phyloP scores from a whole-genome alignment of 2,113 vertebrate species.

The Sterrhoptilus dennistouni region DNA sequence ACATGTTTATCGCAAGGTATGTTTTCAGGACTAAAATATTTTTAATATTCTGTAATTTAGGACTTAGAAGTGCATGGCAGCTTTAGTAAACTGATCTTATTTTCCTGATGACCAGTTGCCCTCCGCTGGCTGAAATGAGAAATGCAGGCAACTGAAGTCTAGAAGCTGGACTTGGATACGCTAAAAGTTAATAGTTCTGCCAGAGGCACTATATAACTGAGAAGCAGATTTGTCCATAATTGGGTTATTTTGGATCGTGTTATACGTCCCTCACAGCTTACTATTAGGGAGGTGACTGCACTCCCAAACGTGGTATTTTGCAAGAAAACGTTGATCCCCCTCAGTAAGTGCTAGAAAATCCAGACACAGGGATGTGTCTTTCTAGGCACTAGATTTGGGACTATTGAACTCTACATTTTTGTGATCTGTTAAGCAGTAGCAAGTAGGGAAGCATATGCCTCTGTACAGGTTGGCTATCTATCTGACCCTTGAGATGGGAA shows the following conservation, averaged over 20 bases:
- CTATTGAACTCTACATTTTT: background rate
- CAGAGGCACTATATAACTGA: background rate
- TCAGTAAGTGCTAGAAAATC: fast-evolving
- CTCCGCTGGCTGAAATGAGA: constrained; percentile 22
- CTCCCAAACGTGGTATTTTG: background rate
- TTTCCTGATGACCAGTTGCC: constrained; percentile 15
- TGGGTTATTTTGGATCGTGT: background rate
- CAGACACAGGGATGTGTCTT: background rate
- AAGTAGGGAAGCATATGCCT: background rate
- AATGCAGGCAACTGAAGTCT: background rate
- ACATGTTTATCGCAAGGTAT: background rate
- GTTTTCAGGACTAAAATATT: background rate
- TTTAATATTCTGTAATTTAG: background rate
- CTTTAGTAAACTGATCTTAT: background rate
- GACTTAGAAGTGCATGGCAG: background rate
- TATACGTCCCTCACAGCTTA: background rate
- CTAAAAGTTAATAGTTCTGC: background rate
- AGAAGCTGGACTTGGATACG: background rate
- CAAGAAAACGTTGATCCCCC: background rate
- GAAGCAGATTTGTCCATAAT: background rate
- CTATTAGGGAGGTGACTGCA: background rate
- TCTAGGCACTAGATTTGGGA: background rate
- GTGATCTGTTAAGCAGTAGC: background rate
- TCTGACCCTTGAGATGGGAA: background rate
- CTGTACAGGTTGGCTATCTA: fast-evolving